Evolutionary conservation across 2,888 invertebrate species (phyloP), one percentile per base, ranked within the genome.

Genomic region (Caenorhabditis becei): DNA sequence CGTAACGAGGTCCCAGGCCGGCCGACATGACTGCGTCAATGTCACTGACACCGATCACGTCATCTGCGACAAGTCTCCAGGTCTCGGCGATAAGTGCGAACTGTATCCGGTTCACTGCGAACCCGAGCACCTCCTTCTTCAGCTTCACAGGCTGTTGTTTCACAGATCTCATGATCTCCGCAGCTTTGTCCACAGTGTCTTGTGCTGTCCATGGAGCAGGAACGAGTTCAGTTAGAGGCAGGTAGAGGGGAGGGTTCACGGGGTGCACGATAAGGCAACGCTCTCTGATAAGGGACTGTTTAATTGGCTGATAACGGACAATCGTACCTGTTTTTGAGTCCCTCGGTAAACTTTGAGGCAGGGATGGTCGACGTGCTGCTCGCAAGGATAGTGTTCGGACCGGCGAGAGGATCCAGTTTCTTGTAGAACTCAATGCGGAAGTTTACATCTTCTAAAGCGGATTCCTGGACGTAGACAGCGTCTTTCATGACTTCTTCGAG

Each of bases 211-310:
- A 97, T 4, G 96, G 95, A 0, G 97, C 95, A 0, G 97, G 97
- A 0, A 97, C 95, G 16, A 98, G 93, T 93, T 98, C 97, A 0
- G 97, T 96, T 54, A 97, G 92, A 0, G 97, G 96, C 26, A 97
- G 96, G 91, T 96, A 97, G 92, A 97, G 97, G 0, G 97, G 97
- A 5, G 97, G 97, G 92, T 97, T 97, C 1, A 97, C 82, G 1
- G 89, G 89, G 72, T 89, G 89, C 14, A 83, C 88, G 10, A 92
- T 91, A 18, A 92, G 88, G 81, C 91, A 91, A 5, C 91, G 88
- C 11, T 69, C 78, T 69, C 87, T 87, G 59, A 23, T 71, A 59
- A 41, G 37, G 14, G 7, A 24, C n/a, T n/a, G 14, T 5, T 32
- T 23, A 24, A 11, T 26, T 3, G n/a, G n/a, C n/a, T n/a, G n/a